phyloP scores from a whole-genome alignment of 1,140 invertebrate species.

The Kradibia gibbosae region DNA sequence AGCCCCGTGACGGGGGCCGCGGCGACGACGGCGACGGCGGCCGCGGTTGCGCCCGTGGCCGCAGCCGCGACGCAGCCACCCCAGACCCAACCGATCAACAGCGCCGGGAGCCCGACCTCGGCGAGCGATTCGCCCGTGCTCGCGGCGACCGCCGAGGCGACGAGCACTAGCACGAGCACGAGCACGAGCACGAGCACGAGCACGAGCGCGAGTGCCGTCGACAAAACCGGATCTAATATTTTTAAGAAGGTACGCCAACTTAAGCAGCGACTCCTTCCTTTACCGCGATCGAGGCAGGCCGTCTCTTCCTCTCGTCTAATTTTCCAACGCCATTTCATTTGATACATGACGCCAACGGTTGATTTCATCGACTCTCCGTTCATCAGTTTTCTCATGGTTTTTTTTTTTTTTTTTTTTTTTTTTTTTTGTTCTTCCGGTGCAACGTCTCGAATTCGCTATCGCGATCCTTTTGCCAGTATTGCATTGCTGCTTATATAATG shows the following conservation, averaged over 20 bases:
- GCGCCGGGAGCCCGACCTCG: slow-evolving; percentile 63
- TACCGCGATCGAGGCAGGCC: too few species aligned
- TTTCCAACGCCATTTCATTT: too few species aligned
- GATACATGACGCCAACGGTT: too few species aligned
- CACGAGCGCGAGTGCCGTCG: slow-evolving; percentile 62
- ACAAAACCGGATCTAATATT: slow-evolving; percentile 71
- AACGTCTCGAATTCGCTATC: too few species aligned
- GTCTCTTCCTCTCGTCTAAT: too few species aligned
- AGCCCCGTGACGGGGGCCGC: slow-evolving; percentile 12
- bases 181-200: slow-evolving; percentile 67
- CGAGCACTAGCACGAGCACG: slow-evolving; percentile 66
- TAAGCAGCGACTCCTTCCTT: not conserved
- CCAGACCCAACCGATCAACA: slow-evolving; percentile 60
- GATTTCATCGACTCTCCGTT: too few species aligned
- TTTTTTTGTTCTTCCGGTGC: too few species aligned
- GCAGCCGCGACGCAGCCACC: not conserved
- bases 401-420: too few species aligned
- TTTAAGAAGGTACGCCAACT: slow-evolving; percentile 75
- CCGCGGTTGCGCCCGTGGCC: slow-evolving; percentile 14
- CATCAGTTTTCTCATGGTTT: too few species aligned
- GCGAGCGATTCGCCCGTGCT: slow-evolving; percentile 62
- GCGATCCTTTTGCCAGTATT: too few species aligned
- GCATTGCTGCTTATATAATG: too few species aligned
- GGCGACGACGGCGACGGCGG: not conserved
- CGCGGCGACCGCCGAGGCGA: slow-evolving; percentile 63